Base-by-base conservation (phyloP, 2,888 invertebrate genomes). In the Conops quadrifasciatus region DNA sequence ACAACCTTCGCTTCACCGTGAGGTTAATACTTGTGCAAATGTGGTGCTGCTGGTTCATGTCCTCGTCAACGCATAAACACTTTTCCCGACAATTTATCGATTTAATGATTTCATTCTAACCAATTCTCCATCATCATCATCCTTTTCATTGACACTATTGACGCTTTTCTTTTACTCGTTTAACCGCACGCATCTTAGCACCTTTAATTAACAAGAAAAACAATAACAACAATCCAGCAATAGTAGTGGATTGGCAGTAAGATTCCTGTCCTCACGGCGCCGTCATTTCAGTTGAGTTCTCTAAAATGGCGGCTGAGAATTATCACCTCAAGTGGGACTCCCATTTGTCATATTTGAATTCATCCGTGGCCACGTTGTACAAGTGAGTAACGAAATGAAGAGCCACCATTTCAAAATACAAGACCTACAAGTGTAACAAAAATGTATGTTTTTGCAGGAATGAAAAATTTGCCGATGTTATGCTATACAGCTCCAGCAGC, bases 321-420 rank as follows among this genome's bases (percentile, higher is more conserved):
- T 94, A 94, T 85, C 94, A 94, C 86, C 88, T 94, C 68, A 94
- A 94, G 88, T 94, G 94, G 94, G 93, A 94, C 86, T 94, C 94
- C 77, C 94, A 93, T 88, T 90, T 92, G 80, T 90, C 92, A 43
- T 93, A 94, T 87, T 88, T 94, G 79, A 94, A 94, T 86, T 91
- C 92, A 67, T 94, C 93, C 74, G 92, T 94, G 65, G 92, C 94
- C 72, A 91, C 92, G 21, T 85, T 93, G 80, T 89, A 83, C 77
- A 85, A 85, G 86, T 86, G 76, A 79, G 81, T 78, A 66, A 4
- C 58, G 24, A 58, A 30, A 36, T 9, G 15, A 21, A 68, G 24
- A n/a, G 13, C 15, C 11, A 15, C 9, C 47, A 65, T 11, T 30
- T 15, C 11, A 0, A 19, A 24, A 15, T 45, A n/a, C 24, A 47